Percentiles rank a stretch among this genome's conserved stretches.
phyloP scores from a whole-genome alignment of 2,888 invertebrate species.

The Unio delphinus region DNA sequence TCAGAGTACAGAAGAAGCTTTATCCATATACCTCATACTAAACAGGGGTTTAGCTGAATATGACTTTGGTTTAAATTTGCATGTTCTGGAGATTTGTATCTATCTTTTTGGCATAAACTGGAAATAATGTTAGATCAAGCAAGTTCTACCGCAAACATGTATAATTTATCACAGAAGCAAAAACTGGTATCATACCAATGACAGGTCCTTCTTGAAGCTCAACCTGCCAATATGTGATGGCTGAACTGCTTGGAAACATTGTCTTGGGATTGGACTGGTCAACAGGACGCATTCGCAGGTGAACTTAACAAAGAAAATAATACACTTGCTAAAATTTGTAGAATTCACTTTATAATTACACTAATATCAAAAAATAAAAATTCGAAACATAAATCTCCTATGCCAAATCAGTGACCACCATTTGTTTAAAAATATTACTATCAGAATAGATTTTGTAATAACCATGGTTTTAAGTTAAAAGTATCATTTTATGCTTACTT shows the following conservation, averaged over 20 bases:
- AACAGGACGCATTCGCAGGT: slow-evolving; percentile 63
- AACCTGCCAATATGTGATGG: slow-evolving; percentile 70
- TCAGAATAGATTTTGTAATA: neutral
- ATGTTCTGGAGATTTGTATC: too few species aligned
- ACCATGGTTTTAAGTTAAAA: neutral
- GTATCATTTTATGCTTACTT: too few species aligned
- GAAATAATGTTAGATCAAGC: too few species aligned
- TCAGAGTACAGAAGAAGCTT: too few species aligned
- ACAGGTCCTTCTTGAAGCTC: slow-evolving; percentile 60
- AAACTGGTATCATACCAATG: slow-evolving; percentile 30
- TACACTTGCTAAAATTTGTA: neutral
- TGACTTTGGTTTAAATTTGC: too few species aligned
- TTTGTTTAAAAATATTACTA: neutral
- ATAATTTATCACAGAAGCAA: too few species aligned
- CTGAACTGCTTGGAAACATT: slow-evolving; percentile 68
- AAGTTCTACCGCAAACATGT: too few species aligned
- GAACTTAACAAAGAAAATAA: slow-evolving; percentile 52
- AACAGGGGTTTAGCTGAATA: too few species aligned
- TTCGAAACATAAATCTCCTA: too few species aligned
- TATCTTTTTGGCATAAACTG: too few species aligned
- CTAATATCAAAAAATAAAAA: neutral
- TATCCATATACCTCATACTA: too few species aligned
- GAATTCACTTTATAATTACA: neutral
- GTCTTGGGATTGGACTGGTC: slow-evolving; percentile 67
- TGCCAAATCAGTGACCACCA: neutral